Evolutionary conservation across 2,888 invertebrate species (phyloP).

Genomic region (Tillus elongatus): DNA sequence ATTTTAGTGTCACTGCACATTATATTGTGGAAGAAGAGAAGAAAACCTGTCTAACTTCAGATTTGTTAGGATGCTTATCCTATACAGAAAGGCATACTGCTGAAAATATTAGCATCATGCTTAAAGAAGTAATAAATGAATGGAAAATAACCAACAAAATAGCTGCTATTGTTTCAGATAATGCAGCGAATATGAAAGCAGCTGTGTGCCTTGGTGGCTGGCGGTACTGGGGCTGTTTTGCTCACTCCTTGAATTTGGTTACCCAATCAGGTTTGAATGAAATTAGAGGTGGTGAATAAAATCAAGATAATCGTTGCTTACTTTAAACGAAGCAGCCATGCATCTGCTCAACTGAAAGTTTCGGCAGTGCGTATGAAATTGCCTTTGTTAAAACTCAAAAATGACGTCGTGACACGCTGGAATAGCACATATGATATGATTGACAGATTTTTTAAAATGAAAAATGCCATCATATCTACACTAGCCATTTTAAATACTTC

Average conservation of each 20-base stretch:
- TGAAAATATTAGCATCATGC: conserved; percentile 16
- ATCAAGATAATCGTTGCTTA: conserved; percentile 18
- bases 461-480: conserved; percentile 3
- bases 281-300: conserved; percentile 14
- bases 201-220: conserved; percentile 13
- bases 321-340: conserved; percentile 15
- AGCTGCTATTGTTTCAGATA: conserved; percentile 22
- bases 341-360: conserved; percentile 14
- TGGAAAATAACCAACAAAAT: conserved; percentile 24
- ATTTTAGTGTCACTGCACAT: not conserved
- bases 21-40: conserved; percentile 1
- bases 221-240: conserved; percentile 15
- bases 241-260: conserved; percentile 16
- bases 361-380: conserved; percentile 14
- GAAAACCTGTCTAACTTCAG: conserved; percentile 2
- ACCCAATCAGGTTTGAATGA: conserved; percentile 22
- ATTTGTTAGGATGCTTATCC: conserved; percentile 7
- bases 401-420: conserved; percentile 15
- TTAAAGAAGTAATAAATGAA: conserved; percentile 14
- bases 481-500: conserved; percentile 1
- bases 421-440: conserved; percentile 9
- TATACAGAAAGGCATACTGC: conserved; percentile 20
- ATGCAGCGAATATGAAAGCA: conserved; percentile 16
- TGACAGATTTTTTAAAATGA: not conserved
- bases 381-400: conserved; percentile 18